Base-by-base conservation (phyloP, 2,797 vertebrate species). In the Artibeus jamaicensis region DNA sequence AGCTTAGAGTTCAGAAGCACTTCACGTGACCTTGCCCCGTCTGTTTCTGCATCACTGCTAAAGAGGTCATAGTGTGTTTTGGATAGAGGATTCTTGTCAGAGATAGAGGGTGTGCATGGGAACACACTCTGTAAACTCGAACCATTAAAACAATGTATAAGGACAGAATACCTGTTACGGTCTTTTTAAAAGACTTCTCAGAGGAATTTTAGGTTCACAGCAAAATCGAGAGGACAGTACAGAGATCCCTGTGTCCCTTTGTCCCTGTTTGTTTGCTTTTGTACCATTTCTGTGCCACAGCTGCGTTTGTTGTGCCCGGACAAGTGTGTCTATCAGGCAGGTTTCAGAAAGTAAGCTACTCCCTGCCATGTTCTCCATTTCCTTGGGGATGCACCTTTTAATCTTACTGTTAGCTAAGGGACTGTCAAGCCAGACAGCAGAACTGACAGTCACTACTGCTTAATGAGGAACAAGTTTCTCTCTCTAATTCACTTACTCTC, bases 11-110 rank as follows among this genome's bases (percentile, higher is more conserved):
- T 4, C 2, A 24, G 39, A 68, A 67, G 37, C 37, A 14, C 1
- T 0, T 46, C 9, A 1, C 0, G 26, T 37, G 19, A 57, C 59
- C 48, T 65, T 32, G 8, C 19, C 34, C 39, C 9, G 1, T 1
- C 37, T 79, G 18, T 42, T 37, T 15, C 22, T 42, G 83, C 5
- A 0, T 50, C 37, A 67, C 78, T 62, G 2, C n/a, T 37, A 1
- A 50, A 46, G 83, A 91, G 46, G 2, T 26, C 16, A 8, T 16
- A 24, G 24, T 42, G 2, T 6, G 2, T 21, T 32, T 88, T 34
- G 18, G 3, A 5, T 0, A 9, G 37, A 53, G 32, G 24, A 37
- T 21, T 50, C 24, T 9, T 1, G 0, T 37, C 62, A 32, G n/a
- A 12, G 6, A 34, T n/a, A 16, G 73, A 21, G 29, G 32, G 14